Base-by-base conservation (phyloP, 2,797 vertebrate genomes). In the Clarias platycephalus region DNA sequence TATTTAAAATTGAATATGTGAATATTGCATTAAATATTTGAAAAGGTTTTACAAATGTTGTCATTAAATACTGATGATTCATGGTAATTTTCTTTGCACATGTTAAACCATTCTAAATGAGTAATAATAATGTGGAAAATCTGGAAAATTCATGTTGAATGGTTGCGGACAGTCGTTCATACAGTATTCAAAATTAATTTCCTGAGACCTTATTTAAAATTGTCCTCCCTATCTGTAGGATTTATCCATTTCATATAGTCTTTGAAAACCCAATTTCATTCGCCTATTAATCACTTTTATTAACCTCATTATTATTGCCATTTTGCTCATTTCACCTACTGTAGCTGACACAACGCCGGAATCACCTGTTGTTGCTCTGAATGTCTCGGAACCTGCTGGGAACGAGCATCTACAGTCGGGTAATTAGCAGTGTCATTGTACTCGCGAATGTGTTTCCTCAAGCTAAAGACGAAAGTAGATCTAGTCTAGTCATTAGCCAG, bases 401-500 rank as follows among this genome's bases (percentile, higher is more conserved):
- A 37, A 66, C 44, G 64, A 72, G 22, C 15, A 55, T 63, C 31
- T 74, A 79, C 37, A 49, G 55, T 83, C 5, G 7, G 10, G 58
- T 80, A 83, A 86, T 86, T 80, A 86, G 66, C 13, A 0, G 40
- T 58, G 28, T 80, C 66, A 49, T 16, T 71, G 16, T 34, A 16
- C 16, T 57, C 22, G 31, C 12, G 9, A 80, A 76, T 34, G 70
- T 7, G 44, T 66, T 26, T 74, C 34, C 85, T 85, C 76, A 68
- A 72, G 80, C 72, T 1, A 22, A 72, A 86, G 81, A 83, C 76
- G 24, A 85, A 84, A 78, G 80, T 15, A 71, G 57, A 72, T 64
- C n/a, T 10, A n/a, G n/a, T 79, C 70, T 85, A 82, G 83, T 87
- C 78, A 86, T 89, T 87, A 85, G 55, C 64, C 81, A 83, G 84